A percentile compares a stretch with the other conserved stretches of the same genome.
Evolutionary conservation across 2,888 invertebrate genomes (phyloP).

Genomic region (Euclidia mi): DNA sequence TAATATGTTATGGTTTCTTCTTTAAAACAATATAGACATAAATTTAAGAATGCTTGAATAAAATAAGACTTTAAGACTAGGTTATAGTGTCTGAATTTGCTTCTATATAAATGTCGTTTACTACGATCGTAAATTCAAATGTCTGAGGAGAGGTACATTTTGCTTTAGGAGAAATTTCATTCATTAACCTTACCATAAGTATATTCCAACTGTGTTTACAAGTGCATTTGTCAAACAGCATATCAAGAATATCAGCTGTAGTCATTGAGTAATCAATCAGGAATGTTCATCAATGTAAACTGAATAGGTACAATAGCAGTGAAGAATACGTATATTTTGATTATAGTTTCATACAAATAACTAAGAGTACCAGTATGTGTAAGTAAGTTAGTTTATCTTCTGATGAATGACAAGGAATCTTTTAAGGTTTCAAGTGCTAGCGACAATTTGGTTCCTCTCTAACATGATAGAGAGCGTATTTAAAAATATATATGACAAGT

Average conservation of each 20-base stretch:
- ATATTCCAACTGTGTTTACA: constrained; percentile 58
- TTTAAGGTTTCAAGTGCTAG: too few relatives aligned
- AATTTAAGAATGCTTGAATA: constrained; percentile 1
- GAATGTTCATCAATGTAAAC: too few relatives aligned
- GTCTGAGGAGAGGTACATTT: constrained; percentile 31
- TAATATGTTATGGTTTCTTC: constrained; percentile 47
- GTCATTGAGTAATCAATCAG: constrained; percentile 21
- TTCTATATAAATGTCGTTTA: constrained; percentile 8
- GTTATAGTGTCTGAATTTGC: constrained; percentile 19
- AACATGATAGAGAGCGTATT: too few relatives aligned
- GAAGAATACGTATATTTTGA: too few relatives aligned
- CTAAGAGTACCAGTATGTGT: too few relatives aligned
- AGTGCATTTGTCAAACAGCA: constrained; percentile 58
- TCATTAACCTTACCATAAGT: constrained; percentile 59
- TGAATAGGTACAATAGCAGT: too few relatives aligned
- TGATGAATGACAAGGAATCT: too few relatives aligned
- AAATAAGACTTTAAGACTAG: constrained; percentile 13
- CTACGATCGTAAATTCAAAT: not conserved
- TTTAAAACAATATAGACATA: constrained; percentile 21
- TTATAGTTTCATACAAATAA: too few relatives aligned
- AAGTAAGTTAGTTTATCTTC: too few relatives aligned
- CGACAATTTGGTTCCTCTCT: too few relatives aligned
- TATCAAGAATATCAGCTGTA: constrained; percentile 46
- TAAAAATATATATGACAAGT: too few relatives aligned
- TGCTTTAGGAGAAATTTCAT: constrained; percentile 48